Percentiles rank a stretch among this genome's conserved stretches.
Evolutionary conservation across 1,140 invertebrate species (phyloP).

Genomic region (Drosophila chauvacae): DNA sequence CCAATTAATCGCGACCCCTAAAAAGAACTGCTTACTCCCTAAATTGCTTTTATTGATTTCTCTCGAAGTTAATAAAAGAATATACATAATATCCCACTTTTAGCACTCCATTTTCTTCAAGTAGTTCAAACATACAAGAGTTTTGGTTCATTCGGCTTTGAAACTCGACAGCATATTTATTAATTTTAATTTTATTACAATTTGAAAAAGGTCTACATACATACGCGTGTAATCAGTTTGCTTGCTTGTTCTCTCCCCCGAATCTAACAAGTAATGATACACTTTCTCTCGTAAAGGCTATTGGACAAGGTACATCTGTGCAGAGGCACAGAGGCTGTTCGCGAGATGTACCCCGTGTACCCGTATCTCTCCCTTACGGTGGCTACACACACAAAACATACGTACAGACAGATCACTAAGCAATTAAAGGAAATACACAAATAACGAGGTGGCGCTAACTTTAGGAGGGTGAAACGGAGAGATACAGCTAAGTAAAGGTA

Average conservation of each 20-base stretch:
- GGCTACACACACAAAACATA: slow-evolving; percentile 28
- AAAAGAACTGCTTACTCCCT: not conserved
- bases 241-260: slow-evolving; percentile 31
- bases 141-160: slow-evolving; percentile 10
- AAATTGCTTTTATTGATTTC: not conserved
- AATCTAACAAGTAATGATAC: slow-evolving; percentile 45
- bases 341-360: slow-evolving; percentile 37
- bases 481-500: slow-evolving; percentile 30
- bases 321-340: slow-evolving; percentile 19
- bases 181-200: slow-evolving; percentile 30
- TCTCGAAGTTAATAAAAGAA: not conserved
- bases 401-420: slow-evolving; percentile 30
- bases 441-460: slow-evolving; percentile 15
- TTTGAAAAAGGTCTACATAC: slow-evolving; percentile 52
- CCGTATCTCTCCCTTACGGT: slow-evolving; percentile 5
- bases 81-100: not conserved
- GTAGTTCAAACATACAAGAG: slow-evolving; percentile 4
- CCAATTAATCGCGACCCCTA: not conserved
- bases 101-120: not conserved
- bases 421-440: slow-evolving; percentile 29
- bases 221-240: slow-evolving; percentile 28
- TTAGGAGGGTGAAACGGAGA: slow-evolving; percentile 20
- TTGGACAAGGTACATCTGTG: slow-evolving; percentile 25
- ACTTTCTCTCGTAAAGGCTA: slow-evolving; percentile 39
- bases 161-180: slow-evolving; percentile 33